Evolutionary conservation across 2,888 invertebrate species (phyloP), one percentile per base, ranked within the genome.

Genomic region (Drosophila longiperda): DNA sequence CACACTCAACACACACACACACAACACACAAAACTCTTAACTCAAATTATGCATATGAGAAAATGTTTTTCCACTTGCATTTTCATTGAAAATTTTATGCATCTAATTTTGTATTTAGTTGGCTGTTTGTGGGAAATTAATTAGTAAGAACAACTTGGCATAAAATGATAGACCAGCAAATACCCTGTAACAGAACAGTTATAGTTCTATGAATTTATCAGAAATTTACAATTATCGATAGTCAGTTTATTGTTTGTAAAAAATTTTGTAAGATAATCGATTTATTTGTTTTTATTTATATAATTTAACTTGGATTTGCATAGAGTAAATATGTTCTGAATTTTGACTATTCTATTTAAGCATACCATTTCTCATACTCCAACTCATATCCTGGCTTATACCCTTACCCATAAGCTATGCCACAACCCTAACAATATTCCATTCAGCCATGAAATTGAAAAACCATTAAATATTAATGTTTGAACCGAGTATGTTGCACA

Each of bases 401-500:
- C 15, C 12, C 20, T 45, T 15, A 15, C 20, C 12, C 15, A 20
- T 8, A 12, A 3, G 3, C 12, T 15, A 7, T 20, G 20, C 12
- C 45, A 45, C 7, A 20, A 15, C 8, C 20, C 32, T 3, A 20
- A 20, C 54, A 50, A 48, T 55, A 64, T 65, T 45, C 15, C 48
- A 54, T 20, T 57, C 38, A 52, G 53, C 50, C 72, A 53, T 80
- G 62, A 89, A 89, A 90, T 89, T 88, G 90, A 72, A 80, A 86
- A 83, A 54, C 68, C 75, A 85, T 85, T 90, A 90, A 71, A 74
- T 53, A 55, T 32, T 55, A 50, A 29, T 36, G 29, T 40, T 45
- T 15, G 45, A 45, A 45, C 3, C 20, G 15, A 45, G 63, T 42
- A 55, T 58, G 55, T 60, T 45, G 36, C 60, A 67, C 58, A 26